Conservation (phyloP, 2,113 vertebrate species). For the Mastomys coucha region DNA sequence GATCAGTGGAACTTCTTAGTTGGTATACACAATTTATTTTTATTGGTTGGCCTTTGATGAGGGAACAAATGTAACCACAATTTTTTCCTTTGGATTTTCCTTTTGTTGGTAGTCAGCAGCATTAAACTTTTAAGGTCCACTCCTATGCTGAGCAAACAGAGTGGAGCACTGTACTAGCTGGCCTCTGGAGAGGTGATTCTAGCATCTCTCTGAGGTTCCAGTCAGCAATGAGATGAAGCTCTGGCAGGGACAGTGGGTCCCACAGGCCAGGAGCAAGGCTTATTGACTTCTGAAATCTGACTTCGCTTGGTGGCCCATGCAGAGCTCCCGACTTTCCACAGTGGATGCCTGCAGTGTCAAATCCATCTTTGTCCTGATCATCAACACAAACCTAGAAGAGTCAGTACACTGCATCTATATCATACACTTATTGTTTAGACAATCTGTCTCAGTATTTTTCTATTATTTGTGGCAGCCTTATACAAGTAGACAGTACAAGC, state of each 20-base stretch:
- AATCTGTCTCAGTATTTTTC: neutral
- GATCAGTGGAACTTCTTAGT: constrained; percentile 9
- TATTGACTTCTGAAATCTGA: neutral
- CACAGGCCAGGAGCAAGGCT: neutral
- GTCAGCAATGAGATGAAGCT: neutral
- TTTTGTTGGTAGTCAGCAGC: constrained; percentile 22
- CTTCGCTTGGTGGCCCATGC: neutral
- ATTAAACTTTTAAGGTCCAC: constrained; percentile 27
- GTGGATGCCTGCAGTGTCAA: neutral
- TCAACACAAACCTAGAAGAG: neutral
- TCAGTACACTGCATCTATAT: neutral
- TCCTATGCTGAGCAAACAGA: constrained; percentile 8
- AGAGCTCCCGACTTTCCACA: neutral
- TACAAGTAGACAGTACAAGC: neutral
- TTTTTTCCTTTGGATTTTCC: constrained; percentile 35
- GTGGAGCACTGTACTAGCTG: neutral
- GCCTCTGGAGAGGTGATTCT: neutral
- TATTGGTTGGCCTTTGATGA: constrained; percentile 30
- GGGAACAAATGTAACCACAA: neutral
- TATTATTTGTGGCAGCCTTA: constrained; percentile 21
- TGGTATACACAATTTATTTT: constrained; percentile 3
- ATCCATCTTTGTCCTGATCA: neutral
- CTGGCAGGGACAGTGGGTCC: neutral
- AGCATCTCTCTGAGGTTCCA: neutral
- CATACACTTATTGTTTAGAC: neutral